Evolutionary conservation across 2,113 vertebrate genomes (phyloP).

Genomic region (Sinocyclocheilus maitianheensis): DNA sequence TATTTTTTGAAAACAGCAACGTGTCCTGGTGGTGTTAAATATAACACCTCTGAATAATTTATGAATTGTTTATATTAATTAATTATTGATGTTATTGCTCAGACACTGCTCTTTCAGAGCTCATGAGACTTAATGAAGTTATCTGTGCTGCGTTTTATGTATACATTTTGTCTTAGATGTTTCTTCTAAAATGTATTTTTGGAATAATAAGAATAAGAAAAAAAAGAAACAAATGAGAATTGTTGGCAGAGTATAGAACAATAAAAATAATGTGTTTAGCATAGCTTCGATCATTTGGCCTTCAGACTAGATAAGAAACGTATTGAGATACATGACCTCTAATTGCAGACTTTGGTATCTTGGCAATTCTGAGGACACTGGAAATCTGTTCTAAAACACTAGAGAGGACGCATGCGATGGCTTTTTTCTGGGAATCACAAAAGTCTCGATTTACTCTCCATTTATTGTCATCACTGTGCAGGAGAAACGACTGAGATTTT

Average conservation of each 20-base stretch:
- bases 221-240: not conserved
- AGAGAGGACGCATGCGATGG: too few relatives aligned
- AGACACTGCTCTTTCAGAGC: not conserved
- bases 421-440: too few relatives aligned
- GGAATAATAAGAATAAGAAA: not conserved
- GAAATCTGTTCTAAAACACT: too few relatives aligned
- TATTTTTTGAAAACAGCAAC: not conserved
- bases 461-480: not conserved
- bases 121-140: not conserved
- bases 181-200: not conserved
- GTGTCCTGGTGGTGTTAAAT: not conserved
- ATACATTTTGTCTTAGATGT: not conserved
- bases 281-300: not conserved
- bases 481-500: not conserved
- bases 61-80: not conserved
- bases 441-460: not conserved
- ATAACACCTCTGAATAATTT: not conserved
- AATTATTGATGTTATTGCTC: not conserved
- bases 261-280: not conserved
- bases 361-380: too few relatives aligned
- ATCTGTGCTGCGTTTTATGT: not conserved
- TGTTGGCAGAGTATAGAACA: not conserved
- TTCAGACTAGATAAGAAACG: not conserved
- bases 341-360: not conserved
- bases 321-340: not conserved